phyloP scores from a whole-genome alignment of 2,797 vertebrate species.

The Neoniphon sammara region DNA sequence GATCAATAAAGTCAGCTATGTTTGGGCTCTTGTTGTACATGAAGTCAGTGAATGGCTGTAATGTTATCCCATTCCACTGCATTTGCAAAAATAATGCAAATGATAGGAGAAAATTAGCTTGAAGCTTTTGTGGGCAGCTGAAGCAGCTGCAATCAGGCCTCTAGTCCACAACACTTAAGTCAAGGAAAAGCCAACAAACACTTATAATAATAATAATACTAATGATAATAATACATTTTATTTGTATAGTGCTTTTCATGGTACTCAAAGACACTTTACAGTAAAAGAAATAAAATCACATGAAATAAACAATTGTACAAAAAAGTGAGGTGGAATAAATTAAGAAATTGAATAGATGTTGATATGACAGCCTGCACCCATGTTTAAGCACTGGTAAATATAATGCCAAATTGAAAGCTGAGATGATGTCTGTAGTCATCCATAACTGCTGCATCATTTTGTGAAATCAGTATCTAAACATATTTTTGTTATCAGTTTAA shows the following conservation, averaged over 20 bases:
- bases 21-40: neutral
- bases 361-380: neutral
- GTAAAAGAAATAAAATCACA: no score
- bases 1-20: constrained; percentile 15
- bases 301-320: no score
- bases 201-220: no score
- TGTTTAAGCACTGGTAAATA: no score
- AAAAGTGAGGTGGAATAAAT: no score
- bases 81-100: neutral
- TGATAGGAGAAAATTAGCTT: neutral
- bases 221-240: no score
- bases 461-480: neutral
- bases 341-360: neutral
- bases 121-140: neutral
- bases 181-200: neutral
- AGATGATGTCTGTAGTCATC: no score
- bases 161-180: neutral
- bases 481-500: no score
- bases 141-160: constrained; percentile 10
- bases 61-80: neutral
- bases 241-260: no score
- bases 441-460: neutral
- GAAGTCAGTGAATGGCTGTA: neutral
- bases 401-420: no score
- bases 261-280: no score